Base-by-base conservation (phyloP, 2,888 invertebrate species). In the Alloplasta piceator region DNA sequence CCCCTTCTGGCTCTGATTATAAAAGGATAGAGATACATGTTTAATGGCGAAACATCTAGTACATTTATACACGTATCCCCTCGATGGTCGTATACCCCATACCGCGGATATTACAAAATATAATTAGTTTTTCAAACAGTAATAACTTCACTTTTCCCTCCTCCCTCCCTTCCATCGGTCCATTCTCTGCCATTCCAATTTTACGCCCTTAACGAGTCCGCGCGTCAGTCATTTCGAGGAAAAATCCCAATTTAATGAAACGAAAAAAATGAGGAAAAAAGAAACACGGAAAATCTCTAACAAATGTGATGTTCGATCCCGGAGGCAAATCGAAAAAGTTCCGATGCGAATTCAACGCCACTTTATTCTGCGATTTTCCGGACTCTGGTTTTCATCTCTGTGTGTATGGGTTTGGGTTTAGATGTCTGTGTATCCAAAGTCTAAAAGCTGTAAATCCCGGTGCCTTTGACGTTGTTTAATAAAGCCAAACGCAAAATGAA, bases 391-490 rank as follows among this genome's bases (percentile, higher is more conserved):
- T 26, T 26, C 26, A 26, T 26, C 26, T 26, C 1, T 26, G 26
- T 26, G 26, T 26, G 1, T 26, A 3, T 26, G 26, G 1, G 26
- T 26, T 26, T 50, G 36, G 4, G 41, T 39, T 52, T 14, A 26
- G 14, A 43, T 6, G 46, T 38, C 43, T 41, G 39, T 41, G 50
- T 36, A 36, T 56, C 36, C n/a, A 12, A 43, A 43, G 43, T 56
- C 43, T 58, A 39, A 52, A 61, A 52, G 72, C 55, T 78, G 46
- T 72, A 73, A 78, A 73, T 73, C 73, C 61, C 12, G 52, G 16
- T n/a, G 74, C 79, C 74, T 79, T 79, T 79, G 79, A 79, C 79
- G 74, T 74, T 79, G 79, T 79, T 74, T 79, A 79, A 79, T 79
- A 74, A 79, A 79, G 74, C 79, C 64, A 74, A 74, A 79, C 74